Evolutionary conservation across 1,140 invertebrate genomes (phyloP).

Genomic region (Dolichoris vasculosae): DNA sequence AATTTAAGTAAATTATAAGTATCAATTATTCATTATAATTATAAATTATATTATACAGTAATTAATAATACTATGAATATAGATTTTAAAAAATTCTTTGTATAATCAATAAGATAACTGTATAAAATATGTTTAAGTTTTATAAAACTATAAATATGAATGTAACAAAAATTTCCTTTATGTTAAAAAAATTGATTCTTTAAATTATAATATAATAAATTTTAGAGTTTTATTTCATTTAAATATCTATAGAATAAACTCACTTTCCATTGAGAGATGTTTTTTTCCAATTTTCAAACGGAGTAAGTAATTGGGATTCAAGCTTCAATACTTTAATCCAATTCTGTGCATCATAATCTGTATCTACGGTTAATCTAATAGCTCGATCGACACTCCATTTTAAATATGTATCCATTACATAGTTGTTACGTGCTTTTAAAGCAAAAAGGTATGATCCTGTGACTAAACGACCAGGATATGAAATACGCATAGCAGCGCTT

Average conservation of each 20-base stretch:
- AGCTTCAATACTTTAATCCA: conserved; percentile 69
- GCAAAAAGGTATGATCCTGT: conserved; percentile 76
- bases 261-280: conserved; percentile 80
- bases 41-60: too few relatives aligned
- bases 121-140: too few relatives aligned
- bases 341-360: conserved; percentile 72
- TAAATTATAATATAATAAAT: too few relatives aligned
- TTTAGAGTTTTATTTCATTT: too few relatives aligned
- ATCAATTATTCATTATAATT: too few relatives aligned
- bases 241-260: conserved; percentile 53
- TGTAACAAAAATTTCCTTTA: too few relatives aligned
- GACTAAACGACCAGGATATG: conserved; percentile 83
- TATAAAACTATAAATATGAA: too few relatives aligned
- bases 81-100: neutral
- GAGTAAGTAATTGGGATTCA: conserved; percentile 78
- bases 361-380: conserved; percentile 74
- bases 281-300: conserved; percentile 83
- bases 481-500: conserved; percentile 77
- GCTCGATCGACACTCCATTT: conserved; percentile 77
- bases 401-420: conserved; percentile 70
- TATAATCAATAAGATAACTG: neutral
- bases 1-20: too few relatives aligned
- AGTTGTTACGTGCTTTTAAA: conserved; percentile 69
- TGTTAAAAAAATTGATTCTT: too few relatives aligned
- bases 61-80: too few relatives aligned